Evolutionary conservation across 2,888 invertebrate species (phyloP).

Genomic region (Nemurella pictetii): DNA sequence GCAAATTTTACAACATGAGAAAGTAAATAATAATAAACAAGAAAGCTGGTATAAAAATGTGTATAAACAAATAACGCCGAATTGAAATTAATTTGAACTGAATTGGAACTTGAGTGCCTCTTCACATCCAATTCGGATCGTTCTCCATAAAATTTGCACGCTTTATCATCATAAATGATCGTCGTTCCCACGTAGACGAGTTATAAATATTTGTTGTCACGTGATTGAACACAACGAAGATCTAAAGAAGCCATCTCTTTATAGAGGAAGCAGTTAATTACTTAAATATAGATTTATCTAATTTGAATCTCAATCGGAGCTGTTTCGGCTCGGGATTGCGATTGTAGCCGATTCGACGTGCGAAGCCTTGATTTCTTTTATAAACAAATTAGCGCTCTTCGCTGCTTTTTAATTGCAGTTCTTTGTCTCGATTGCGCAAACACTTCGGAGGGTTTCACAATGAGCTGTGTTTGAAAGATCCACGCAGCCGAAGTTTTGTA

Average conservation of each 20-base stretch:
- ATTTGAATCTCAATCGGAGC: neutral
- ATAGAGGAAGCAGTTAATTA: constrained; percentile 19
- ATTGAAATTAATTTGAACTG: too few relatives aligned
- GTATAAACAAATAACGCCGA: too few relatives aligned
- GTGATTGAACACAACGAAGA: neutral
- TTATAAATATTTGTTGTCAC: neutral
- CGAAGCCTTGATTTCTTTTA: neutral
- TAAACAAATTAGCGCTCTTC: neutral
- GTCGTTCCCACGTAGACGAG: neutral
- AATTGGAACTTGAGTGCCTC: too few relatives aligned
- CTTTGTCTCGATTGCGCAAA: neutral
- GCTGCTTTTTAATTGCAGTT: neutral
- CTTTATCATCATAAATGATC: neutral
- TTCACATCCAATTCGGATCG: too few relatives aligned
- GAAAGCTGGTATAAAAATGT: too few relatives aligned
- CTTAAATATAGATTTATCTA: constrained; percentile 18
- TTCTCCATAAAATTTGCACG: neutral
- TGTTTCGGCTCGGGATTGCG: neutral
- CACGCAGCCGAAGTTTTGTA: neutral
- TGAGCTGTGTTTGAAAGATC: neutral
- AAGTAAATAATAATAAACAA: too few relatives aligned
- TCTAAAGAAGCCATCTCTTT: constrained; percentile 15
- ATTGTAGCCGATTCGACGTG: neutral
- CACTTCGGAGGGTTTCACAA: neutral
- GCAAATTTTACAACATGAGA: too few relatives aligned